Evolutionary conservation across 1,140 invertebrate genomes (phyloP).

Genomic region (Uloborus diversus): DNA sequence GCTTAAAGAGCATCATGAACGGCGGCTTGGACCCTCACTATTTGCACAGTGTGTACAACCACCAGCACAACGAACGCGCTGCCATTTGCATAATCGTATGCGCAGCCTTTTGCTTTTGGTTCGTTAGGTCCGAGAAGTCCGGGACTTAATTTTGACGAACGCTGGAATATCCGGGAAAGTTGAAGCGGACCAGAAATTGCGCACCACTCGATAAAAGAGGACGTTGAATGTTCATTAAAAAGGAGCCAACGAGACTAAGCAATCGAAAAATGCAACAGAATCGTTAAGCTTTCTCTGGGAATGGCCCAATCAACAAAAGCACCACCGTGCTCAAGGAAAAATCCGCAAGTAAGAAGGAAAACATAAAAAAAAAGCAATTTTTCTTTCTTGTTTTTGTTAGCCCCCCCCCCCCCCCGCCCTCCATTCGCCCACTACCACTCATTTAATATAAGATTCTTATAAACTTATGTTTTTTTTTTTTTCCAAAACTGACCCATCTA

Average conservation of each 20-base stretch:
- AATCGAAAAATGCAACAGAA: slow-evolving; percentile 51
- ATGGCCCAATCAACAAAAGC: slow-evolving; percentile 40
- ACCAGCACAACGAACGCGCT: not conserved
- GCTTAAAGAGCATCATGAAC: not conserved
- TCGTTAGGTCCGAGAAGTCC: slow-evolving; percentile 15
- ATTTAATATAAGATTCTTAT: no score
- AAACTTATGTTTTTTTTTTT: no score
- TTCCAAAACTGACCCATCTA: no score
- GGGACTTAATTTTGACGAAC: slow-evolving; percentile 33
- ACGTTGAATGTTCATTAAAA: slow-evolving; percentile 40
- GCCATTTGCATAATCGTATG: slow-evolving; percentile 38
- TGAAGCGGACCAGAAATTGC: slow-evolving; percentile 10
- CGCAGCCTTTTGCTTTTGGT: slow-evolving; percentile 19
- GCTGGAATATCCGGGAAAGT: slow-evolving; percentile 17
- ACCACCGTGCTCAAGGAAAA: no score
- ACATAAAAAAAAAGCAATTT: slow-evolving; percentile 1
- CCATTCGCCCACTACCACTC: no score
- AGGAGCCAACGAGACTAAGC: slow-evolving; percentile 15
- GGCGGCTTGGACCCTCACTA: slow-evolving; percentile 9
- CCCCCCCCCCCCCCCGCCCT: no score
- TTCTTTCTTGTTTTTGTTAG: no score
- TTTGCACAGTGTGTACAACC: slow-evolving; percentile 29
- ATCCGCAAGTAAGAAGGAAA: slow-evolving; percentile 14
- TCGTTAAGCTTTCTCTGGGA: slow-evolving; percentile 37
- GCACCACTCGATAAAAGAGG: not conserved